Percentiles rank a stretch among this genome's conserved stretches.
These are phyloP conservation scores for Phacellophora camtschatica DNA, from an alignment of 30 jellyfish, hydroid and myxozoan genomes.

Conservation along the genomic window DNA sequence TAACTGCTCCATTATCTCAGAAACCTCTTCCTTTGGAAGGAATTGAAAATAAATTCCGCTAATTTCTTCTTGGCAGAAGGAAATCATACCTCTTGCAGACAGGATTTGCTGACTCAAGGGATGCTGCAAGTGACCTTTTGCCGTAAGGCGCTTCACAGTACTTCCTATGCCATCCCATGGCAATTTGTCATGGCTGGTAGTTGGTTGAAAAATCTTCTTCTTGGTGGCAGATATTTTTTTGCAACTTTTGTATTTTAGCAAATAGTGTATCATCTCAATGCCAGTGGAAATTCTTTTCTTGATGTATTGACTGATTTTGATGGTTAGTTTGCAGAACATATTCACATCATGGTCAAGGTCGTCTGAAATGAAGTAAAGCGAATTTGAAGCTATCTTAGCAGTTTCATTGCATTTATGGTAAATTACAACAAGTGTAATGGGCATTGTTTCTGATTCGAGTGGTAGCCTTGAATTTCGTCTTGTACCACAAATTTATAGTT, in stretches of 20 bases:
- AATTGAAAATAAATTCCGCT: not conserved
- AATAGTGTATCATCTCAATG: not conserved
- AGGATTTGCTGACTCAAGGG: not conserved
- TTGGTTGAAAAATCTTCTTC: too few species aligned
- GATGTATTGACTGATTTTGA: not conserved
- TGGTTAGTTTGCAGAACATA: conserved; percentile 6
- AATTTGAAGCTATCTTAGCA: not conserved
- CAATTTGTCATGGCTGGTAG: conserved; percentile 65
- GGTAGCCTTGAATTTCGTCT: conserved; percentile 24
- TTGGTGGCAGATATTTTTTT: conserved; percentile 55
- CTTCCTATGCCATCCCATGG: conserved; percentile 73
- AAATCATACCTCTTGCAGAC: conserved; percentile 4
- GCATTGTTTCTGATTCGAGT: conserved; percentile 21
- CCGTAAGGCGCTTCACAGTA: conserved; percentile 46
- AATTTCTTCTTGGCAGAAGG: not conserved
- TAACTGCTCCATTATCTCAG: not conserved
- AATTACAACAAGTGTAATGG: not conserved
- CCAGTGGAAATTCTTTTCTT: not conserved
- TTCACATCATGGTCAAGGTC: conserved; percentile 58
- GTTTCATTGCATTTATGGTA: not conserved
- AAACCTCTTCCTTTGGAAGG: conserved; percentile 10
- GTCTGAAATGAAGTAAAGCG: conserved; percentile 61
- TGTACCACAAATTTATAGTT: not conserved
- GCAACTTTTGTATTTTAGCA: conserved; percentile 77
- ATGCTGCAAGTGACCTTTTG: conserved; percentile 56